A percentile compares a stretch with the other conserved stretches of the same genome.
phyloP scores from a whole-genome alignment of 2,888 invertebrate species.

The Therioaphis trifolii region DNA sequence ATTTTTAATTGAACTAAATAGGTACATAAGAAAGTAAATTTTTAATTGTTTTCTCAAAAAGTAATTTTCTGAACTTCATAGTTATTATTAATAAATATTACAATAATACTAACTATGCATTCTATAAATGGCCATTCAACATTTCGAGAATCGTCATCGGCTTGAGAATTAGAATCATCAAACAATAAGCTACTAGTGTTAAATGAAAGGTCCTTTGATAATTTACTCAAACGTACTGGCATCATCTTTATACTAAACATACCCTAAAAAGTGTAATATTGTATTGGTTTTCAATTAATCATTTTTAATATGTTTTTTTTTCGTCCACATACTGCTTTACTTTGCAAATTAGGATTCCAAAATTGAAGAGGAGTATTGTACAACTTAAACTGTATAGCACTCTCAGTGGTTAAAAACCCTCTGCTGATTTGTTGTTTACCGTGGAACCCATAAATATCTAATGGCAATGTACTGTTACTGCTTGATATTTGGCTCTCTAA shows the following conservation, averaged over 20 bases:
- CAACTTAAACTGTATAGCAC: constrained; percentile 86
- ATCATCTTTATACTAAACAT: constrained; percentile 72
- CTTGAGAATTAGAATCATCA: constrained; percentile 70
- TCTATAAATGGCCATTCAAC: constrained; percentile 71
- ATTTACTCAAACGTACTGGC: constrained; percentile 75
- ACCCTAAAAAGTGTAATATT: constrained; percentile 66
- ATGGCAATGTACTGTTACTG: constrained; percentile 66
- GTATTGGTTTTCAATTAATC: not conserved
- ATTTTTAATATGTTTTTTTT: not conserved
- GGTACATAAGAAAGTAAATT: not conserved
- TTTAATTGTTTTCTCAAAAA: not conserved
- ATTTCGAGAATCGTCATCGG: constrained; percentile 69
- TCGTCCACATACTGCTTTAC: constrained; percentile 72
- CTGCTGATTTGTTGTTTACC: constrained; percentile 73
- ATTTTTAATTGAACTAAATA: not conserved
- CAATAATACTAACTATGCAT: constrained; percentile 70
- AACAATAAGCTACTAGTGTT: not conserved
- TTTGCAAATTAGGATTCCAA: constrained; percentile 79
- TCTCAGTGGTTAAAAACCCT: constrained; percentile 88
- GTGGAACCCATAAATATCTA: constrained; percentile 78
- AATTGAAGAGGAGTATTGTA: constrained; percentile 83
- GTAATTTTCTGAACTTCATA: not conserved
- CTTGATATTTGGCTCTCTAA: constrained; percentile 16
- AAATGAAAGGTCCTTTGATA: constrained; percentile 50
- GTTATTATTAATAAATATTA: too few relatives aligned